Base-by-base conservation (phyloP, 1,140 invertebrate genomes). In the Drosophila watanabei region DNA sequence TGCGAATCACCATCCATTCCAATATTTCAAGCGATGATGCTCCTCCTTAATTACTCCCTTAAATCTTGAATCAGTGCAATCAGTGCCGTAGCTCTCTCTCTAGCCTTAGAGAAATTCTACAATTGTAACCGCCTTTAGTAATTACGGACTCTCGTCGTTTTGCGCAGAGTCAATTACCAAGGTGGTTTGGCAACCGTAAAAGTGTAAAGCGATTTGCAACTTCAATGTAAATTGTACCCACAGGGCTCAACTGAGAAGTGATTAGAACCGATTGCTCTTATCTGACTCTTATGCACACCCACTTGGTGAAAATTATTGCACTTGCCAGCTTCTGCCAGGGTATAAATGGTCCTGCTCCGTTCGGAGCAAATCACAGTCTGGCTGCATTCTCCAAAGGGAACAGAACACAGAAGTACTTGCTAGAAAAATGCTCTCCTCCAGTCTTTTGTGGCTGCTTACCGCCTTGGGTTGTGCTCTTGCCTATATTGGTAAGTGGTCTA, bases 191-290 rank as follows among this genome's bases (percentile, higher is more conserved):
- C 35, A 41, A 58, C 45, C 30, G 48, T 54, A 54, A 35, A 61
- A 66, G 62, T 43, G 60, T 73, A 63, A 78, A 68, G 46, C 63
- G 30, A 66, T 28, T 78, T 61, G 79, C 68, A 64, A 80, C 70
- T 75, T 69, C 62, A 37, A 84, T 90, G 85, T 75, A 80, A 86
- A 86, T 86, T 75, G 49, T 43, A 46, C 60, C 60, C 56, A 69
- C 14, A 76, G 58, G 49, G 57, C 66, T 52, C 45, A 28, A 58
- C 49, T 48, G 58, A 37, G 52, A 32, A 39, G 32, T 52, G 39
- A 66, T 32, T 24, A 63, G 59, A 51, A 33, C 43, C 39, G 64
- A 72, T 73, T 73, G 37, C 51, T 46, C 37, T 73, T 73, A 73
- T 73, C 70, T 72, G 54, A 16, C 68, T 64, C 72, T 61, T 79